phyloP scores from a whole-genome alignment of 2,888 invertebrate species.

The Himalopsyche kuldschensis region DNA sequence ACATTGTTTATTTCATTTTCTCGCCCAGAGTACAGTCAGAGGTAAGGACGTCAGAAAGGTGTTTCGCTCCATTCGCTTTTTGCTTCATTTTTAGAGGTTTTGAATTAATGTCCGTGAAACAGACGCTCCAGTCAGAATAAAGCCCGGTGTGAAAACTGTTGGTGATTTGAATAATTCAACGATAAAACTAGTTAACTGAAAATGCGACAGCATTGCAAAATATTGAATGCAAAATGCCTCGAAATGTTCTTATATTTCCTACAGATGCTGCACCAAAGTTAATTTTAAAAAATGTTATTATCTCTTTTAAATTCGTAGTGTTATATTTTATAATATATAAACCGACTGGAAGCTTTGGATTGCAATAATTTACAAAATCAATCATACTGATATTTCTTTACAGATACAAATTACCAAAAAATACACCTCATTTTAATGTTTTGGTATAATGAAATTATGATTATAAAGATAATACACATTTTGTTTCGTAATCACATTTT shows the following conservation, averaged over 20 bases:
- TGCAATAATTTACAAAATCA: too few relatives aligned
- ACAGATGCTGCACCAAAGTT: too few relatives aligned
- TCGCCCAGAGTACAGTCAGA: neutral
- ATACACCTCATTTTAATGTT: too few relatives aligned
- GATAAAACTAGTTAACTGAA: neutral
- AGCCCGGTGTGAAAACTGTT: neutral
- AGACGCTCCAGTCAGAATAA: neutral
- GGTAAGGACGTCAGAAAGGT: neutral
- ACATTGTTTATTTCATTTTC: constrained; percentile 11
- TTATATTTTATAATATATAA: too few relatives aligned
- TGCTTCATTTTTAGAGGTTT: neutral
- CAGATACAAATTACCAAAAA: too few relatives aligned
- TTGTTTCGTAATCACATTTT: too few relatives aligned
- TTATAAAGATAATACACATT: too few relatives aligned
- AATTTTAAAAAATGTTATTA: too few relatives aligned
- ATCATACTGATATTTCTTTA: too few relatives aligned
- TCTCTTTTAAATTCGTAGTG: too few relatives aligned
- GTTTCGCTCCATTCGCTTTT: neutral
- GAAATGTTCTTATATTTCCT: neutral
- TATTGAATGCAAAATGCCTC: neutral
- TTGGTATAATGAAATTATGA: too few relatives aligned
- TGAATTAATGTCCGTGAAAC: neutral
- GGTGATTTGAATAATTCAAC: neutral
- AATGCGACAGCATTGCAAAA: neutral
- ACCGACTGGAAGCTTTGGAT: too few relatives aligned